Evolutionary conservation across 2,113 vertebrate genomes (phyloP), one percentile per base, ranked within the genome.

Genomic region (Xenopus borealis): DNA sequence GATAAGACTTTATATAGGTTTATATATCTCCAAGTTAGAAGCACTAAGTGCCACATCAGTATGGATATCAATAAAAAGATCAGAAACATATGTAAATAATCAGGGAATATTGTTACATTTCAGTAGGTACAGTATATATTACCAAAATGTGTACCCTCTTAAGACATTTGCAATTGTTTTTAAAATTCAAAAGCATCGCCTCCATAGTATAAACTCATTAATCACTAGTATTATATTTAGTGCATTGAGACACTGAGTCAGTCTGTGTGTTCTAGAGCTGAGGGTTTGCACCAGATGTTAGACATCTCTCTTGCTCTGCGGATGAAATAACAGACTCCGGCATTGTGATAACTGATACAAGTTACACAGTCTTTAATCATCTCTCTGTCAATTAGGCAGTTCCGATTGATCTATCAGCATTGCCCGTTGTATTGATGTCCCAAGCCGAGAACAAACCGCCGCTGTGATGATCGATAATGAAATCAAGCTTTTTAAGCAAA

Each of bases 361-460:
- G 10, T 70, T 76, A 45, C 74, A 76, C 27, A 70, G 40, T 46
- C 74, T 70, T 70, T 77, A 70, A 70, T 77, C 74, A 70, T 47
- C 45, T 46, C 19, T 12, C 20, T 45, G 73, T 76, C 66, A 63
- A 52, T 76, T 70, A 46, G 9, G 30, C 64, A 57, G 62, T 23
- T 63, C 59, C 19, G 66, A 77, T 76, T 53, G 73, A 69, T 76
- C 66, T 69, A 69, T 69, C 58, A 63, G 73, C 58, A 27, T 75
- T 55, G 50, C 14, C 33, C 33, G 33, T 16, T 62, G 12, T 69
- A 63, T 75, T 69, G 66, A 69, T 55, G 23, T 55, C 66, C 45
- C 52, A 16, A 10, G 5, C 44, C 18, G 13, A 40, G 23, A 33
- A 63, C 58, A 75, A 68, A 62, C 23, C 5, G 45, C 11, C 7